These are phyloP conservation scores for Thyatira batis DNA, from an alignment of 2,888 invertebrate genomes.

Conservation along the genomic window DNA sequence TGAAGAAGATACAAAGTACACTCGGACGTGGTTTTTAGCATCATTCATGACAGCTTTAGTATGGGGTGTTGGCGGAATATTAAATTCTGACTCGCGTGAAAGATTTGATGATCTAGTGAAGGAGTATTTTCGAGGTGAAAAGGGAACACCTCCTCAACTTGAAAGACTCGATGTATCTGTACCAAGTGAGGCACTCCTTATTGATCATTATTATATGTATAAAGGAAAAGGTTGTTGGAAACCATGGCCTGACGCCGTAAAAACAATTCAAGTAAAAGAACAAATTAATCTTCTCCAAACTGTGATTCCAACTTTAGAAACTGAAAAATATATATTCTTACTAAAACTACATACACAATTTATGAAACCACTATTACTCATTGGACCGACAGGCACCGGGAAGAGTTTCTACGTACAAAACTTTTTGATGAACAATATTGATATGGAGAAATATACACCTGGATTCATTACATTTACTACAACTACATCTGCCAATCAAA, in stretches of 20 bases:
- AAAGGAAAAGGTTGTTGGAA: slow-evolving; percentile 94
- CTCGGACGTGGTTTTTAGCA: slow-evolving; percentile 88
- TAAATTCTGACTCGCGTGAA: slow-evolving; percentile 87
- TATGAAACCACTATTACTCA: slow-evolving; percentile 85
- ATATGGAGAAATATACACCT: slow-evolving; percentile 87
- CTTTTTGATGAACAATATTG: slow-evolving; percentile 85
- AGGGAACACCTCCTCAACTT: slow-evolving; percentile 68
- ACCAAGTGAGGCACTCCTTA: slow-evolving; percentile 89
- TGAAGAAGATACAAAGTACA: slow-evolving; percentile 87
- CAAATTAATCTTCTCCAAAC: slow-evolving; percentile 86
- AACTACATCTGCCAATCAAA: slow-evolving; percentile 90
- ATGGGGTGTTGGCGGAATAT: slow-evolving; percentile 93
- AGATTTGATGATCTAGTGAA: slow-evolving; percentile 85
- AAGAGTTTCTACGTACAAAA: slow-evolving; percentile 92
- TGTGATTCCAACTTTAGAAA: slow-evolving; percentile 93
- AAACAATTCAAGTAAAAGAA: slow-evolving; percentile 77
- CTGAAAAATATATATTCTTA: slow-evolving; percentile 89
- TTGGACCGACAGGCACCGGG: slow-evolving; percentile 93
- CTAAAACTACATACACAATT: slow-evolving; percentile 89
- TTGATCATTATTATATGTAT: slow-evolving; percentile 91
- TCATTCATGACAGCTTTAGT: slow-evolving; percentile 87
- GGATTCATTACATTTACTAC: slow-evolving; percentile 92
- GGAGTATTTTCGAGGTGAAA: slow-evolving; percentile 73
- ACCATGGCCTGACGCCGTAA: slow-evolving; percentile 90
- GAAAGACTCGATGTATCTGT: slow-evolving; percentile 88